These are phyloP conservation scores for Leptodactylus fallax DNA, from an alignment of 2,797 vertebrate species.

Conservation along the genomic window DNA sequence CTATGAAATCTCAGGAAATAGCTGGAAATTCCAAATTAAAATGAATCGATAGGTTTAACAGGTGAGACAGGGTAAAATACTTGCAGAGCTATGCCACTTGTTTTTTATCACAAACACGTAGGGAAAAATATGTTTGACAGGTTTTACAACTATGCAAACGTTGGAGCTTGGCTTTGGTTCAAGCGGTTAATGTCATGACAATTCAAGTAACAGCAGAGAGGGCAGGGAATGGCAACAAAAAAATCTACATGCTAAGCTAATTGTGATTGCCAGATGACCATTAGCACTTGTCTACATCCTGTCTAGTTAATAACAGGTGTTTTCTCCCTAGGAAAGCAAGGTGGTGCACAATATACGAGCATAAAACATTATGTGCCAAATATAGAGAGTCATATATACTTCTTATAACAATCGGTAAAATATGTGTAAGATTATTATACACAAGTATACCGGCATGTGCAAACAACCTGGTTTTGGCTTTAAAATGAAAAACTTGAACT, in stretches of 20 bases:
- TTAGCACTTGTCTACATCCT: constrained; percentile 18
- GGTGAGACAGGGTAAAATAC: constrained; percentile 63
- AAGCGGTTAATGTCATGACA: constrained; percentile 48
- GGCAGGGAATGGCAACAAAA: constrained; percentile 31
- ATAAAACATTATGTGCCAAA: background rate
- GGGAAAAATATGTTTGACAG: constrained; percentile 58
- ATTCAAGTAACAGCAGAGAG: constrained; percentile 41
- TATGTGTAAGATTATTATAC: background rate
- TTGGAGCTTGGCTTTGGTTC: constrained; percentile 31
- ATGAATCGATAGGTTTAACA: constrained; percentile 81
- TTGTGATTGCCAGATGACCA: constrained; percentile 44
- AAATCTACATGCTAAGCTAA: background rate
- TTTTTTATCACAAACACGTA: constrained; percentile 60
- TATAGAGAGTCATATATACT: background rate
- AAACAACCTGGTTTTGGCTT: background rate
- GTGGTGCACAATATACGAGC: constrained; percentile 13
- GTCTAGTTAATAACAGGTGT: constrained; percentile 31
- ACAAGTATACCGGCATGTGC: background rate
- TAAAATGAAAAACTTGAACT: background rate
- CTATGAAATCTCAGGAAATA: constrained; percentile 80
- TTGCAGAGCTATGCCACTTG: constrained; percentile 49
- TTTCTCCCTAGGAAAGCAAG: constrained; percentile 25
- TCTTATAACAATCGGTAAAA: background rate
- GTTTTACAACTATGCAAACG: constrained; percentile 60
- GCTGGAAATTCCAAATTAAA: constrained; percentile 82